Evolutionary conservation across 2,888 invertebrate genomes (phyloP).

Genomic region (Odontocolon sp.): DNA sequence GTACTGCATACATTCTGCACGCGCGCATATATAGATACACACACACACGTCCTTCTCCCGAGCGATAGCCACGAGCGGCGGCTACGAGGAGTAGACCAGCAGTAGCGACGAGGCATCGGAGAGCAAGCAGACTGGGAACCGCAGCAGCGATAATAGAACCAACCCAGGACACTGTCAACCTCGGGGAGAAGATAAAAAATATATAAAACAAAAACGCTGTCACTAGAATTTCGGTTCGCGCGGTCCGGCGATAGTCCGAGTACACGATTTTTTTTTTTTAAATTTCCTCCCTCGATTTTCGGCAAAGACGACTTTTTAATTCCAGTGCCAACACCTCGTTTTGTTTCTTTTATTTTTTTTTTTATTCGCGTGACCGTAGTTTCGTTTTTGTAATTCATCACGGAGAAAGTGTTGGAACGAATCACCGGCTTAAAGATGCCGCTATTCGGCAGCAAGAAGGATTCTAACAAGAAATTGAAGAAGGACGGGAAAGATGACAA

Average conservation of each 20-base stretch:
- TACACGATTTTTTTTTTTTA: constrained; percentile 1
- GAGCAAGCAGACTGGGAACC: neutral
- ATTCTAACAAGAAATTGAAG: constrained; percentile 92
- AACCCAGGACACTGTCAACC: neutral
- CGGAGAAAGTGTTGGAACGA: constrained; percentile 42
- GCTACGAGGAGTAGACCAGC: constrained; percentile 16
- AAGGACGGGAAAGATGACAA: constrained; percentile 91
- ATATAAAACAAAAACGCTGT: too few species aligned
- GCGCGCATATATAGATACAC: neutral
- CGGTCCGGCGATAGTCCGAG: too few species aligned
- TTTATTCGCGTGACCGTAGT: neutral
- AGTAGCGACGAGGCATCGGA: neutral
- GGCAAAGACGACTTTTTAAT: too few species aligned
- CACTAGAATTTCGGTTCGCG: constrained; percentile 31
- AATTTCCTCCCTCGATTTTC: too few species aligned
- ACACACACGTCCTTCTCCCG: neutral
- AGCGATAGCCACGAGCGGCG: constrained; percentile 39
- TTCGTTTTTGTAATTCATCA: constrained; percentile 8
- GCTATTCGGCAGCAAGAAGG: constrained; percentile 95
- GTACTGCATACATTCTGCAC: neutral
- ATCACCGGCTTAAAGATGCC: constrained; percentile 85
- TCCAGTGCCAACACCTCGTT: too few species aligned
- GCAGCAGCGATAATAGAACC: too few species aligned
- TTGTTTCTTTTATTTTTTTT: neutral
- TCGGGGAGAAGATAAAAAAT: constrained; percentile 41